Evolutionary conservation across 2,888 invertebrate genomes (phyloP).

Genomic region (Rhagophthalmus giganteus): DNA sequence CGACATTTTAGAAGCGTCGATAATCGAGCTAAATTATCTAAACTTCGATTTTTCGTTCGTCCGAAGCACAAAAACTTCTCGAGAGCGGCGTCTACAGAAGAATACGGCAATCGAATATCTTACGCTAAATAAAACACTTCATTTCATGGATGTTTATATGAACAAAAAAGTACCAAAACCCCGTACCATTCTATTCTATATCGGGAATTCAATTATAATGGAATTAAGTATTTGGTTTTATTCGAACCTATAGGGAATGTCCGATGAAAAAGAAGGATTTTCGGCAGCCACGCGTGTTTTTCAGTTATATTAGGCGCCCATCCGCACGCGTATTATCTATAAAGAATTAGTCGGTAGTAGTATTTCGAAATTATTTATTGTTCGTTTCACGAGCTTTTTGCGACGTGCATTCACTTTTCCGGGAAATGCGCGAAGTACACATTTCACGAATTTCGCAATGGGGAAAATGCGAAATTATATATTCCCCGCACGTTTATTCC

Average conservation of each 20-base stretch:
- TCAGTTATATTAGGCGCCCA: background rate
- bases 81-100: slow-evolving; percentile 43
- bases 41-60: slow-evolving; percentile 44
- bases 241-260: background rate
- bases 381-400: slow-evolving; percentile 6
- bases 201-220: slow-evolving; percentile 48
- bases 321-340: background rate
- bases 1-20: slow-evolving; percentile 21
- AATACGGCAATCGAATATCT: slow-evolving; percentile 41
- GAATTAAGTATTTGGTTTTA: slow-evolving; percentile 43
- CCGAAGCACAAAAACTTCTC: slow-evolving; percentile 45
- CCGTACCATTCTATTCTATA: slow-evolving; percentile 38
- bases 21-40: slow-evolving; percentile 31
- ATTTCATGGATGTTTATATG: slow-evolving; percentile 53
- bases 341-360: background rate
- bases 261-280: background rate
- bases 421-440: slow-evolving; percentile 7
- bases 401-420: slow-evolving; percentile 3
- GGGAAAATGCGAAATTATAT: slow-evolving; percentile 3
- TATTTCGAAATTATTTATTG: slow-evolving; percentile 3
- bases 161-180: slow-evolving; percentile 45
- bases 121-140: slow-evolving; percentile 51
- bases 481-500: slow-evolving; percentile 1
- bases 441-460: slow-evolving; percentile 3
- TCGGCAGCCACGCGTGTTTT: background rate